phyloP scores from a whole-genome alignment of 2,113 vertebrate species.

The Notarius lentiginosus region DNA sequence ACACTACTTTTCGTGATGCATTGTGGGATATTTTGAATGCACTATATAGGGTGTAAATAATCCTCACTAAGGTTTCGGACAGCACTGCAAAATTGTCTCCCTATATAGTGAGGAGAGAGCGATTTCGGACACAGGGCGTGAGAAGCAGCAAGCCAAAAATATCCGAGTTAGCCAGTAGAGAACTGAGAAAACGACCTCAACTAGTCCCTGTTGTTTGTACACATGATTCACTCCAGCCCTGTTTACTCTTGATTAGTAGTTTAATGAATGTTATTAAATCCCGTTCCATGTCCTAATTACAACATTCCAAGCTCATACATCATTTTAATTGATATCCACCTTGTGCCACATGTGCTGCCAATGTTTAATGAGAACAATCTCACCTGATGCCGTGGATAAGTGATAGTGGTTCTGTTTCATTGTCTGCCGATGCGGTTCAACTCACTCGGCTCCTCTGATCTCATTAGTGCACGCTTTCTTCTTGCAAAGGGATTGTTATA shows the following conservation, averaged over 20 bases:
- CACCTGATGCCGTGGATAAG: slow-evolving; percentile 40
- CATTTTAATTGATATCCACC: slow-evolving; percentile 58
- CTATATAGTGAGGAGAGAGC: too few species aligned
- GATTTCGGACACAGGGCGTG: neutral
- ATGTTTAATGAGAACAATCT: slow-evolving; percentile 43
- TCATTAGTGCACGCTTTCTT: slow-evolving; percentile 13
- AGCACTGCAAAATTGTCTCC: too few species aligned
- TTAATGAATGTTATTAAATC: slow-evolving; percentile 55
- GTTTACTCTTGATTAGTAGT: slow-evolving; percentile 50
- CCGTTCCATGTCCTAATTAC: slow-evolving; percentile 50
- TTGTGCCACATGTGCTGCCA: slow-evolving; percentile 36
- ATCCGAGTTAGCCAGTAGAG: neutral
- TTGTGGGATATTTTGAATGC: too few species aligned
- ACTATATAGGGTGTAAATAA: too few species aligned
- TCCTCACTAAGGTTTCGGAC: too few species aligned
- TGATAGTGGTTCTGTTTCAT: slow-evolving; percentile 9
- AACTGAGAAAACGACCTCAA: neutral
- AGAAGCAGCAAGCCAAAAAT: neutral
- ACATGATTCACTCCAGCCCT: slow-evolving; percentile 25
- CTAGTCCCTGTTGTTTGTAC: slow-evolving; percentile 20
- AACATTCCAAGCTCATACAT: slow-evolving; percentile 50
- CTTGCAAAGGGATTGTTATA: slow-evolving; percentile 4
- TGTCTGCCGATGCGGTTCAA: neutral
- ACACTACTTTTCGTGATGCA: too few species aligned
- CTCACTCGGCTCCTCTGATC: slow-evolving; percentile 6